phyloP scores from a whole-genome alignment of 1,140 invertebrate species.

The Doryteuthis pealeii region DNA sequence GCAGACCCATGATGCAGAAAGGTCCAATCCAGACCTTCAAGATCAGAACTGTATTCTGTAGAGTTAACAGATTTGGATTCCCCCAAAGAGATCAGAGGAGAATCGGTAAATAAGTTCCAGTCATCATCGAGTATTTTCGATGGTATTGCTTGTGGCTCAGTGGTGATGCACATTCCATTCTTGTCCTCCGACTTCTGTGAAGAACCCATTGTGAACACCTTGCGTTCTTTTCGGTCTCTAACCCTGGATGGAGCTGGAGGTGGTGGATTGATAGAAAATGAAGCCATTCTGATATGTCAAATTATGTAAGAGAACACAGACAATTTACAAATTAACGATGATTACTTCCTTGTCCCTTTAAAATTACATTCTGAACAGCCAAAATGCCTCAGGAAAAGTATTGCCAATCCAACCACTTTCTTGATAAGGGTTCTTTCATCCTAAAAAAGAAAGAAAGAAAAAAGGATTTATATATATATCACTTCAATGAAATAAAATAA shows the following conservation, averaged over 20 bases:
- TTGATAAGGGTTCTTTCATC: too few relatives aligned
- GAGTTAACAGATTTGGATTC: neutral
- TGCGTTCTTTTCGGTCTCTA: neutral
- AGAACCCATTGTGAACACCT: neutral
- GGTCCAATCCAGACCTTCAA: conserved; percentile 44
- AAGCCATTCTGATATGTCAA: neutral
- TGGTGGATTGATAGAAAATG: neutral
- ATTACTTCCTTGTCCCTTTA: too few relatives aligned
- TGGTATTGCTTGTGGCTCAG: neutral
- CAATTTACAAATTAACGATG: too few relatives aligned
- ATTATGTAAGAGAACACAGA: too few relatives aligned
- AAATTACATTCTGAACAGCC: too few relatives aligned
- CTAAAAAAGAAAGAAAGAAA: too few relatives aligned
- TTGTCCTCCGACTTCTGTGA: neutral
- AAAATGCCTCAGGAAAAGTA: too few relatives aligned
- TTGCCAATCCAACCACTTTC: too few relatives aligned
- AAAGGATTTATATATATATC: too few relatives aligned
- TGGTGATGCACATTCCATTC: neutral
- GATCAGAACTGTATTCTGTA: conserved; percentile 30
- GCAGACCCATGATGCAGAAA: neutral
- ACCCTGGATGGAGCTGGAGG: neutral
- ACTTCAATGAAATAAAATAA: too few relatives aligned
- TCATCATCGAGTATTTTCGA: neutral
- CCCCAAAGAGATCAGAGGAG: too few relatives aligned
- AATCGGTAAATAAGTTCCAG: neutral